These are phyloP conservation scores for Tapirus indicus DNA, from an alignment of 2,797 vertebrate genomes.

Conservation along the genomic window DNA sequence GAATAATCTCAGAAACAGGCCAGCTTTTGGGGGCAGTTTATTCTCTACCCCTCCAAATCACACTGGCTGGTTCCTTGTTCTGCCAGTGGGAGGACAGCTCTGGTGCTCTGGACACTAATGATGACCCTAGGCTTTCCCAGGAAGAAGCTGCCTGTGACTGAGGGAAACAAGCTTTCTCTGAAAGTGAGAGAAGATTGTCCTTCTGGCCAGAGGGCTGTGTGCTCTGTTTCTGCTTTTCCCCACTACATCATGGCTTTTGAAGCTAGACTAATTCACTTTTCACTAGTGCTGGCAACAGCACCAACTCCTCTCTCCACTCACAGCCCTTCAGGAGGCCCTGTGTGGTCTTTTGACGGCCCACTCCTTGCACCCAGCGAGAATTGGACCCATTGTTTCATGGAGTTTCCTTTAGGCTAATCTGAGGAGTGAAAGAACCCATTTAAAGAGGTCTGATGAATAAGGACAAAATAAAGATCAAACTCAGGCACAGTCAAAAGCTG, in stretches of 20 bases:
- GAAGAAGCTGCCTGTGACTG: slow-evolving; percentile 18
- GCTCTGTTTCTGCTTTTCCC: slow-evolving; percentile 4
- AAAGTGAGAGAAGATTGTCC: slow-evolving; percentile 12
- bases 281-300: slow-evolving; percentile 5
- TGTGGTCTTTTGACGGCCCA: slow-evolving; percentile 63
- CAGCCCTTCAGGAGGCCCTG: slow-evolving; percentile 8
- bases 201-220: background rate
- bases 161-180: slow-evolving; percentile 24
- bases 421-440: slow-evolving; percentile 90
- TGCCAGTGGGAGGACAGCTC: background rate
- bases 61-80: background rate
- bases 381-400: slow-evolving; percentile 86
- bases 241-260: slow-evolving; percentile 16
- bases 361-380: slow-evolving; percentile 71
- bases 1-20: slow-evolving; percentile 40
- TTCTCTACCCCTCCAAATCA: background rate
- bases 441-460: slow-evolving; percentile 88
- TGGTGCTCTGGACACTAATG: background rate
- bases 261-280: slow-evolving; percentile 56
- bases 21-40: background rate
- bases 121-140: background rate
- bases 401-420: slow-evolving; percentile 89
- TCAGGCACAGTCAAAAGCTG: slow-evolving; percentile 89
- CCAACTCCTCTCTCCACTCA: slow-evolving; percentile 27
- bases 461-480: slow-evolving; percentile 90